Percentiles rank a stretch among this genome's conserved stretches.
Evolutionary conservation across 1,140 invertebrate species (phyloP).

Genomic region (Nymphalis io): DNA sequence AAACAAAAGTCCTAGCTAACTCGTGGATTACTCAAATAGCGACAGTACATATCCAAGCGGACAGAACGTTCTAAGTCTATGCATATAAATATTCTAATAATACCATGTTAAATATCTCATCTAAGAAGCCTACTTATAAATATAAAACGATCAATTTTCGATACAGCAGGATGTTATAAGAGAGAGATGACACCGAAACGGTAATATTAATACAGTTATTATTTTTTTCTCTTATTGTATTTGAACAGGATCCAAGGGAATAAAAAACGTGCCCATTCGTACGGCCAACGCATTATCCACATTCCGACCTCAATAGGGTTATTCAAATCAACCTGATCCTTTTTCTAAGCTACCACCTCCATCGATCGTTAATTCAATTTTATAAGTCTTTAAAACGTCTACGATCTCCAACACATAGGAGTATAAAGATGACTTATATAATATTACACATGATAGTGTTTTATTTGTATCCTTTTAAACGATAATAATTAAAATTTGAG

Average conservation of each 20-base stretch:
- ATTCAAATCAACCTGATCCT: slow-evolving; percentile 57
- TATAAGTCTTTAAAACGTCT: not conserved
- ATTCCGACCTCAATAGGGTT: slow-evolving; percentile 51
- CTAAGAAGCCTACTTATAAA: no score
- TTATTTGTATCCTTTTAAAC: no score
- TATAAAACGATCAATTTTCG: no score
- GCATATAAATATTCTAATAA: no score
- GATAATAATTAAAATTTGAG: no score
- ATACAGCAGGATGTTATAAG: not conserved
- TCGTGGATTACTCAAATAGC: no score
- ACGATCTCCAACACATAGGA: not conserved
- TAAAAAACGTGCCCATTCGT: slow-evolving; percentile 49
- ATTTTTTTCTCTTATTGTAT: slow-evolving; percentile 33
- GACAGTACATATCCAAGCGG: no score
- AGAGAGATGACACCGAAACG: not conserved
- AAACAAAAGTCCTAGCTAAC: no score
- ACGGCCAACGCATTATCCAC: slow-evolving; percentile 50
- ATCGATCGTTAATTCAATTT: slow-evolving; percentile 8
- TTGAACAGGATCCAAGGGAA: slow-evolving; percentile 31
- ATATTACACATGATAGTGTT: no score
- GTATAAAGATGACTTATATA: no score
- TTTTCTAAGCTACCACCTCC: slow-evolving; percentile 9
- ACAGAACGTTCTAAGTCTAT: no score
- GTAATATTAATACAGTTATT: not conserved
- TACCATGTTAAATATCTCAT: no score